Conservation (phyloP, 2,113 vertebrate species). For the Apodemus speciosus region DNA sequence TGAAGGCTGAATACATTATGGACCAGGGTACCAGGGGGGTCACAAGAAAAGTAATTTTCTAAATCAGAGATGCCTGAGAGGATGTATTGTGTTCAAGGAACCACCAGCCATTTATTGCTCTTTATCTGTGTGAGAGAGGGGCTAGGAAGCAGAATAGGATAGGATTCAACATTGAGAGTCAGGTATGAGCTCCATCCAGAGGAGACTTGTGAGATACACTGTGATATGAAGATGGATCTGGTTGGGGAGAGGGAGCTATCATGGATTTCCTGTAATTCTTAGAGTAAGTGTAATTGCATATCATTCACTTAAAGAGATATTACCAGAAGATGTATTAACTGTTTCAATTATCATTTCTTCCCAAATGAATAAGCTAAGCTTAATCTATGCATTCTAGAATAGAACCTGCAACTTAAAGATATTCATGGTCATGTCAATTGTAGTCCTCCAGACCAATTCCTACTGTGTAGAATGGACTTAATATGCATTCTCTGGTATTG, state of each 20-base stretch:
- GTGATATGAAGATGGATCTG: not conserved
- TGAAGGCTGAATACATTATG: not conserved
- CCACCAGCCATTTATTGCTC: not conserved
- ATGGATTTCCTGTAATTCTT: not conserved
- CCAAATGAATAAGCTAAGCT: not conserved
- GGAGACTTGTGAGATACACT: not conserved
- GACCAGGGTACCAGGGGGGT: not conserved
- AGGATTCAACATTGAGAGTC: not conserved
- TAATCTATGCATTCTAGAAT: not conserved
- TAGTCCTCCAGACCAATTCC: not conserved
- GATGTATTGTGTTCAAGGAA: not conserved
- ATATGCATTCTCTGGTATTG: constrained; percentile 17
- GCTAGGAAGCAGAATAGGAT: no score
- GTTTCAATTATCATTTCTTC: not conserved
- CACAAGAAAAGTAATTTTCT: constrained; percentile 12
- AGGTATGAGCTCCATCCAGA: not conserved
- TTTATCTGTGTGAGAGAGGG: not conserved
- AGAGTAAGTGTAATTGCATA: not conserved
- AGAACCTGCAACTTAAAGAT: not conserved
- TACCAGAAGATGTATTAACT: not conserved
- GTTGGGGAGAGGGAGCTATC: not conserved
- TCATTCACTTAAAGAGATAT: not conserved
- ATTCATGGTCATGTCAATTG: not conserved
- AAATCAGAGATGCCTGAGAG: not conserved
- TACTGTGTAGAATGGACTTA: not conserved